These are phyloP conservation scores for Dryadula phaetusa DNA, from an alignment of 2,888 invertebrate species.

Conservation along the genomic window DNA sequence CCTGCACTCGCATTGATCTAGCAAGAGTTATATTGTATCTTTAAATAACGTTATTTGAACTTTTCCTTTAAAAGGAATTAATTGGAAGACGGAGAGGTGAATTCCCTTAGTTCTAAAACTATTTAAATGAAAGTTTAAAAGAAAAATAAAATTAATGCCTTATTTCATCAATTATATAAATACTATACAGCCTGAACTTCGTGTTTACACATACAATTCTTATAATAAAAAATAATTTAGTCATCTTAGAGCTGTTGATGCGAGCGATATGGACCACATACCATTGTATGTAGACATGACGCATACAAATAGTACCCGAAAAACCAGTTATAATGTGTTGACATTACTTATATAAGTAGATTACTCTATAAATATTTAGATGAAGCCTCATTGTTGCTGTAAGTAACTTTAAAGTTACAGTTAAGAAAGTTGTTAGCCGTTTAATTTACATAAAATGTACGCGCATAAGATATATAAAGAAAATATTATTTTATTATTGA, in stretches of 20 bases:
- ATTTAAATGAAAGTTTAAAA: no score
- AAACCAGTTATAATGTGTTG: slow-evolving; percentile 22
- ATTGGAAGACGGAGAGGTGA: no score
- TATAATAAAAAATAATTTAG: slow-evolving; percentile 6
- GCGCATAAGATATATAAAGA: neutral
- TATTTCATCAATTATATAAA: no score
- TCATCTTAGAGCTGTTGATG: neutral
- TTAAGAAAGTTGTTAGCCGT: slow-evolving; percentile 18
- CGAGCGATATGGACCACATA: neutral
- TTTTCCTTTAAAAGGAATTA: no score
- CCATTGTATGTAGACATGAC: slow-evolving; percentile 36
- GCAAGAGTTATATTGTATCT: no score
- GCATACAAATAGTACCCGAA: slow-evolving; percentile 19
- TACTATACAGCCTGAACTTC: no score
- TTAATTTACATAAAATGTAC: neutral
- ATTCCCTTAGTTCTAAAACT: no score
- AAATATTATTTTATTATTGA: no score
- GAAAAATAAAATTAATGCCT: no score
- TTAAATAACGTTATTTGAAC: no score
- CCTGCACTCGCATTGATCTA: no score
- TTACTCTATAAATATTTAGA: slow-evolving; percentile 15
- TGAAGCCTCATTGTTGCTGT: slow-evolving; percentile 13
- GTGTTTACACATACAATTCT: no score
- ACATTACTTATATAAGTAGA: slow-evolving; percentile 21
- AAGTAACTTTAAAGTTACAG: neutral